Conservation (phyloP, 2,888 invertebrate species). For the Pinctada fucata region DNA sequence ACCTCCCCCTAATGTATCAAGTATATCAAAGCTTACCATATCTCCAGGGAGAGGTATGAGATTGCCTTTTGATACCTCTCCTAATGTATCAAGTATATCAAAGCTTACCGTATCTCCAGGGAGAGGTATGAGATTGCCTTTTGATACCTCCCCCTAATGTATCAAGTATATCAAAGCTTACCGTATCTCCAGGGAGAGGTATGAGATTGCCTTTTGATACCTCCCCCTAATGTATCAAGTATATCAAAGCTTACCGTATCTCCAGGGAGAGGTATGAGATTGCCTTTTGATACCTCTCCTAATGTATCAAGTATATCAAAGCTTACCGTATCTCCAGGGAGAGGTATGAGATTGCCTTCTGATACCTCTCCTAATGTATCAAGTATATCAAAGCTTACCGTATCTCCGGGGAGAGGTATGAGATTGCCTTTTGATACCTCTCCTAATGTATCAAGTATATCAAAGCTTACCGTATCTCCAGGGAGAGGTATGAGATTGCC, state of each 20-base stretch:
- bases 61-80: background rate
- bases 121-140: background rate
- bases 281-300: no score
- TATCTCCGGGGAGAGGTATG: no score
- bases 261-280: no score
- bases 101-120: background rate
- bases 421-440: no score
- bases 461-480: background rate
- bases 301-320: no score
- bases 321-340: background rate
- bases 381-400: no score
- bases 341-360: background rate
- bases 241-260: no score
- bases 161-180: background rate
- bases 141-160: background rate
- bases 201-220: background rate
- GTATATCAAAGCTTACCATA: background rate
- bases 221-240: background rate
- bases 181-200: background rate
- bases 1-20: no score
- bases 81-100: no score
- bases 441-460: no score
- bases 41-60: background rate
- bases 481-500: background rate
- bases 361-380: background rate